These are phyloP conservation scores for Onychostruthus taczanowskii DNA, from an alignment of 2,113 vertebrate species.

Conservation along the genomic window DNA sequence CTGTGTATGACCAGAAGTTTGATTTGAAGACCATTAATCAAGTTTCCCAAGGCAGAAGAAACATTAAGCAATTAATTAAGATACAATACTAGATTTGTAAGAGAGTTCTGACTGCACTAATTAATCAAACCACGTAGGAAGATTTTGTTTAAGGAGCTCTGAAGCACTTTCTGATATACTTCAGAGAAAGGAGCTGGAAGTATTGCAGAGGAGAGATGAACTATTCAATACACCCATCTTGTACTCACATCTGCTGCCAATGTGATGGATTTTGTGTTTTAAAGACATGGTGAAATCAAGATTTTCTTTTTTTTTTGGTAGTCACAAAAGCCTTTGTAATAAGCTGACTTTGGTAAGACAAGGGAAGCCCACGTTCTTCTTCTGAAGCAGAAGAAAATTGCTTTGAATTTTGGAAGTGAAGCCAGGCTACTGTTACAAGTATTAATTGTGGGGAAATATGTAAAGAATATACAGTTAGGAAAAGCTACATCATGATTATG, in stretches of 20 bases:
- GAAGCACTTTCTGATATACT: not conserved
- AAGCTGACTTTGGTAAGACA: not conserved
- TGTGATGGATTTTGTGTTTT: not conserved
- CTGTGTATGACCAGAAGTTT: constrained; percentile 14
- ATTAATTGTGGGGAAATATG: not conserved
- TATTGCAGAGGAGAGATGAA: not conserved
- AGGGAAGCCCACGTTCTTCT: not conserved
- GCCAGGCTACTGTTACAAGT: not conserved
- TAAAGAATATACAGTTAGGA: not conserved
- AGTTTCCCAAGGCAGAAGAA: constrained; percentile 36
- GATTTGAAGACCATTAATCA: constrained; percentile 24
- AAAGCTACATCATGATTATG: not conserved
- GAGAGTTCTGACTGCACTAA: not conserved
- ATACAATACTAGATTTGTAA: not conserved
- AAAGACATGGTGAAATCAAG: not conserved
- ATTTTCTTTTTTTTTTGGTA: not conserved
- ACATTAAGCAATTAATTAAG: constrained; percentile 28
- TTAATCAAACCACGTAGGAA: constrained; percentile 22
- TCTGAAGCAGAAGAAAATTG: not conserved
- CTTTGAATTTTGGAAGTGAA: not conserved
- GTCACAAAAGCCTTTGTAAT: not conserved
- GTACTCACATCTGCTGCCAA: not conserved
- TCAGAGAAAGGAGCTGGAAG: not conserved
- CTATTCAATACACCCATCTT: not conserved
- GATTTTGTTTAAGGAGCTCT: not conserved